Evolutionary conservation across 1,140 invertebrate species (phyloP), one percentile per base, ranked within the genome.

Genomic region (Chironomus tepperi): DNA sequence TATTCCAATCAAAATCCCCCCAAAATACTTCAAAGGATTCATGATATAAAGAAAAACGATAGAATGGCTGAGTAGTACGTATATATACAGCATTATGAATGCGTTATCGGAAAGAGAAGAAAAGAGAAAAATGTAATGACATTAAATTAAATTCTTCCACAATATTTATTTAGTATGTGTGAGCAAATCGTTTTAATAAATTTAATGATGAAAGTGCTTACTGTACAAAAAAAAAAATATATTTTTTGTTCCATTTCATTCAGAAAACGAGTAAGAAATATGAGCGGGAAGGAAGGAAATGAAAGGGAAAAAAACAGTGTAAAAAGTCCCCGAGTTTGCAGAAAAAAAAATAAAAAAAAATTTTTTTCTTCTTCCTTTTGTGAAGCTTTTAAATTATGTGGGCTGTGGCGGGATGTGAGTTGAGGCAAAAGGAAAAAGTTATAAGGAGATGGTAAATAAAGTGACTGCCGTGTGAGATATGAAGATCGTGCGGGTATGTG

Each of bases 151-250:
- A 47, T 47, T 47, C 43, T 57, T 57, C 10, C 47, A 57, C 47
- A 57, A 57, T 57, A 57, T 57, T 57, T 57, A 57, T 57, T 57
- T 57, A 57, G 47, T 57, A 57, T 57, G 47, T 57, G 47, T 57
- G 47, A 57, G 47, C 47, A 57, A 57, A 57, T 57, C 47, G 47
- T 57, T 57, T 57, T 57, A 57, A 57, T 57, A 57, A 57, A 57
- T 57, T 57, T 57, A 57, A 57, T 57, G 47, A 57, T 57, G 47
- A 57, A 57, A 57, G 47, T 57, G 47, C 47, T 57, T 57, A 57
- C 47, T n/a, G n/a, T 15, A 57, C 47, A 57, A n/a, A 57, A 57
- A 47, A 47, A 43, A 47, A 12, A 57, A 12, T 57, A n/a, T 34
- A 34, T 34, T 34, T 34, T 34, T 34, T 34, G 24, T 34, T 34